Conservation (phyloP, 2,797 vertebrate species). For the Peromyscus aztecus region DNA sequence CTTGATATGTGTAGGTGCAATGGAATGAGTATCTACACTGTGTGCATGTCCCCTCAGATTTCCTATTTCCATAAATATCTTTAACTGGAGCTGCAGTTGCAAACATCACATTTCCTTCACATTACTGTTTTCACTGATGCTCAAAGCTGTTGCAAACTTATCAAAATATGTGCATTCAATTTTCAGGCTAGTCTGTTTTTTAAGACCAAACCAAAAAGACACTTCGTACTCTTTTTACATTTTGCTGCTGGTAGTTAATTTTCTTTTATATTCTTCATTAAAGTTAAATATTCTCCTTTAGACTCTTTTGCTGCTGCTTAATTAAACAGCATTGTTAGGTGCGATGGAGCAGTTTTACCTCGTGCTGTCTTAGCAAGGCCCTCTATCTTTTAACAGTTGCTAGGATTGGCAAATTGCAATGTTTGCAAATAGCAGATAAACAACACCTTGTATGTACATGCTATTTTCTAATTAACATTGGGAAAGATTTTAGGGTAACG, state of each 20-base stretch:
- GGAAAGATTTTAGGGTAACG: neutral
- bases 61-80: slow-evolving; percentile 50
- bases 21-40: neutral
- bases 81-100: neutral
- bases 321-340: slow-evolving; percentile 46
- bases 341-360: slow-evolving; percentile 8
- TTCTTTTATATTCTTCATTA: slow-evolving; percentile 63
- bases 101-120: neutral
- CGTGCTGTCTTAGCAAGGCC: neutral
- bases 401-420: slow-evolving; percentile 77
- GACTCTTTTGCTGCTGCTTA: slow-evolving; percentile 25
- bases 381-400: slow-evolving; percentile 83
- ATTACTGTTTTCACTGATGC: slow-evolving; percentile 8
- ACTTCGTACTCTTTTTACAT: neutral
- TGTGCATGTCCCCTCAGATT: neutral
- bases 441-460: slow-evolving; percentile 66
- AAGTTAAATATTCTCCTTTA: neutral
- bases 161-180: neutral
- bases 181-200: neutral
- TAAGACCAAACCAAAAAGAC: neutral
- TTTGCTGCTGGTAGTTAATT: slow-evolving; percentile 44
- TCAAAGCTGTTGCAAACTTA: neutral
- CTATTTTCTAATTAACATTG: slow-evolving; percentile 51
- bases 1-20: neutral
- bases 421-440: slow-evolving; percentile 82